phyloP scores from a whole-genome alignment of 2,888 invertebrate genomes.

The Criorhina ranunculi region DNA sequence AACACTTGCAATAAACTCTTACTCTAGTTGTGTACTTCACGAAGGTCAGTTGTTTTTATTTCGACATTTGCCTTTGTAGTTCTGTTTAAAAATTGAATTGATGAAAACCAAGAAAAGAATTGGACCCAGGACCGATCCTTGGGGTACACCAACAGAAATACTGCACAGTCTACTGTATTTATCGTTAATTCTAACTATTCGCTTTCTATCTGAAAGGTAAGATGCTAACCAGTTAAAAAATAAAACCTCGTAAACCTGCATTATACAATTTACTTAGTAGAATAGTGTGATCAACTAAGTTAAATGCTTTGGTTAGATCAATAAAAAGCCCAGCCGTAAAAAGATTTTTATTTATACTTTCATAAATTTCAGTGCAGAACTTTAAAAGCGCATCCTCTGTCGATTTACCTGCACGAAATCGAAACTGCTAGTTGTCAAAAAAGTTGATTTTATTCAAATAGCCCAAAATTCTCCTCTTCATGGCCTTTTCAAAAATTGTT shows the following conservation, averaged over 20 bases:
- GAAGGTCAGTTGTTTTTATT: no score
- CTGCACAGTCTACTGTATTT: no score
- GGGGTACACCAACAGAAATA: conserved; percentile 2
- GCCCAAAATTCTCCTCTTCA: not conserved
- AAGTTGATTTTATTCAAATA: not conserved
- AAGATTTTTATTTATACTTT: not conserved
- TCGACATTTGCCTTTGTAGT: conserved; percentile 9
- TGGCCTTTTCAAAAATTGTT: conserved; percentile 11
- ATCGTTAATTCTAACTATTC: no score
- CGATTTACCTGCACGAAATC: not conserved
- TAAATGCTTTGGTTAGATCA: not conserved
- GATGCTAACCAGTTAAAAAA: conserved; percentile 16
- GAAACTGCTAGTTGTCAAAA: not conserved
- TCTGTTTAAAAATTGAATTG: conserved; percentile 1
- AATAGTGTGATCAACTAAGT: not conserved
- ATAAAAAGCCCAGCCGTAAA: not conserved
- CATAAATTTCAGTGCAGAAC: not conserved
- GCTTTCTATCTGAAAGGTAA: not conserved
- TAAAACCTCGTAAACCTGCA: conserved; percentile 1
- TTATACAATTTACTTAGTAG: not conserved
- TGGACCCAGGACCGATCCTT: conserved; percentile 1
- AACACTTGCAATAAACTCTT: no score
- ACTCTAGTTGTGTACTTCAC: no score
- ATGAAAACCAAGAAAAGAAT: conserved; percentile 13
- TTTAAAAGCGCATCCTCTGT: not conserved